Evolutionary conservation across 2,888 invertebrate genomes (phyloP), one percentile per base, ranked within the genome.

Genomic region (Lapara coniferarum): DNA sequence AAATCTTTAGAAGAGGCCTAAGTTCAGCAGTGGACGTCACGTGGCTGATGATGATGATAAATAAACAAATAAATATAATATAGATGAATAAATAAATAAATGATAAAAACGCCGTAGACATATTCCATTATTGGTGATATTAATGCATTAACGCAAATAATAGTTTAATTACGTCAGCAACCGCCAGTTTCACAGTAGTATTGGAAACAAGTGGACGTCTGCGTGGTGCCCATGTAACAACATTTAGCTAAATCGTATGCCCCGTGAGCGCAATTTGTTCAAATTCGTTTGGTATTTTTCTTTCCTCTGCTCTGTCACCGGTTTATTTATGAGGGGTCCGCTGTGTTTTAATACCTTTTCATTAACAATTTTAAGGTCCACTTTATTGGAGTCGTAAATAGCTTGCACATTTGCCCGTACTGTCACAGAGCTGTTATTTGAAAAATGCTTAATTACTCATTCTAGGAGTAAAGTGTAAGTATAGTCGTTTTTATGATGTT

Each of bases 291-390:
- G 82, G 83, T 86, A 89, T 93, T 92, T 92, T 93, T 93, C 92
- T 91, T 89, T 86, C 84, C 84, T 80, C 83, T 81, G 82, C 75
- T 80, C 85, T 92, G 93, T 93, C 93, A 91, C 93, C 90, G 86
- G 55, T 84, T 91, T 85, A 93, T 93, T 93, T 93, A 93, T 89
- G 90, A 90, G 89, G 89, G 91, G 81, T 75, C 86, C 86, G 83
- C 83, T 86, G 86, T 87, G 88, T 89, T 92, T 93, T 93, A 93
- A 93, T 93, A 89, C 91, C 91, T 89, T 93, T 93, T 92, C 93
- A 93, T 93, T 93, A 92, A 93, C 93, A 93, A 93, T 93, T 93
- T 93, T 93, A 93, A 93, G 93, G 93, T 92, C 85, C 90, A 89
- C 85, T 93, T 93, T 93, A 93, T 93, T 92, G 92, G 87, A 87